These are phyloP conservation scores for Cebus imitator DNA, from an alignment of 2,113 vertebrate species.

Conservation along the genomic window DNA sequence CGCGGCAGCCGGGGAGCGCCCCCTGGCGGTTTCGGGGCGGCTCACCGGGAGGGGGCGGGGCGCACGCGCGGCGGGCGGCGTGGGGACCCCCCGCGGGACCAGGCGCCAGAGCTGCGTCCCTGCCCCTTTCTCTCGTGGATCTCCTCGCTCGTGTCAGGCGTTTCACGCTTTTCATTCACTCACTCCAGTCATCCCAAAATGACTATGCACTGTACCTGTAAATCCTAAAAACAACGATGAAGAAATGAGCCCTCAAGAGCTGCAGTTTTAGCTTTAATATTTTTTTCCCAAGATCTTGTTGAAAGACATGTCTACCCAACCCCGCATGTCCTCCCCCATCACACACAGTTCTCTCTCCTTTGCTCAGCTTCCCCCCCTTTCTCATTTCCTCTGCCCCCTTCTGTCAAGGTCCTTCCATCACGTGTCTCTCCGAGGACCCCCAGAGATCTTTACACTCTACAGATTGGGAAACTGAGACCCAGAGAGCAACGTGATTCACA, in stretches of 20 bases:
- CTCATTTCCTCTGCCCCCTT: no score
- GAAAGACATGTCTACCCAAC: not conserved
- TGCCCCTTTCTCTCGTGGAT: not conserved
- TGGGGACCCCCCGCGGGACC: not conserved
- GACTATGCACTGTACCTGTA: no score
- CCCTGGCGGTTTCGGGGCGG: conserved; percentile 63
- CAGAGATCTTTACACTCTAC: not conserved
- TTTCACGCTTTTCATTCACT: not conserved
- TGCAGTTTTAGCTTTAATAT: not conserved
- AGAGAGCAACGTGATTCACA: not conserved
- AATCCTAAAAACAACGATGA: not conserved
- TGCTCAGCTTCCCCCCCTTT: not conserved
- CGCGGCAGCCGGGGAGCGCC: conserved; percentile 21
- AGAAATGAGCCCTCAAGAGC: not conserved
- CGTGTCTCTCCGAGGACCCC: not conserved
- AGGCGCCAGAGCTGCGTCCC: fast-evolving
- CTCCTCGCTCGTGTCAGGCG: not conserved
- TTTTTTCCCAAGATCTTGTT: not conserved
- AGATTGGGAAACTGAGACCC: not conserved
- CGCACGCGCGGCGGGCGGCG: fast-evolving
- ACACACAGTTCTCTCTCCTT: not conserved
- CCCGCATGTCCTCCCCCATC: no score
- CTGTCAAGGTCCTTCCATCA: no score
- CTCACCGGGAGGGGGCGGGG: fast-evolving
- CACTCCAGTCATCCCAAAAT: not conserved